Evolutionary conservation across 2,888 invertebrate species (phyloP).

Genomic region (Brachypterus glaber): DNA sequence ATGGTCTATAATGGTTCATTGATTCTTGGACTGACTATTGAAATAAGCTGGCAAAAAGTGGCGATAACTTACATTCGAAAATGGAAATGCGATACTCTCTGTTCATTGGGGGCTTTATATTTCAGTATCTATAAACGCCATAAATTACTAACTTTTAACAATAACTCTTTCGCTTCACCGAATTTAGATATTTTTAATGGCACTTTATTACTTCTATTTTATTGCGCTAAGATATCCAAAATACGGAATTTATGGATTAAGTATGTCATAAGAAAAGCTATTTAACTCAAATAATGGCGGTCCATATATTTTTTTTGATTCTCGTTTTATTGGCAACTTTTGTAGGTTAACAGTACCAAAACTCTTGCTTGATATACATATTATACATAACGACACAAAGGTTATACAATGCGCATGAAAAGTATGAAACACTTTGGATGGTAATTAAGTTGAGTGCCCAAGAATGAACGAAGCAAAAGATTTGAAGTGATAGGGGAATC

Average conservation of each 20-base stretch:
- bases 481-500: too few species aligned
- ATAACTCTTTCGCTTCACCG: slow-evolving; percentile 29
- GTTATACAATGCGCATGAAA: too few species aligned
- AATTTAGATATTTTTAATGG: slow-evolving; percentile 24
- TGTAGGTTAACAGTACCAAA: too few species aligned
- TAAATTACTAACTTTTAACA: slow-evolving; percentile 33
- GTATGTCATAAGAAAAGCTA: neutral
- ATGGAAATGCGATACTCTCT: slow-evolving; percentile 28
- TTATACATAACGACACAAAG: too few species aligned
- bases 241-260: neutral
- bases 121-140: slow-evolving; percentile 27
- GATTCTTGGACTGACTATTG: slow-evolving; percentile 35
- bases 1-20: slow-evolving; percentile 1
- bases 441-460: too few species aligned
- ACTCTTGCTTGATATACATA: too few species aligned
- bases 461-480: too few species aligned
- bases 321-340: too few species aligned
- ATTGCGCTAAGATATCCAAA: slow-evolving; percentile 16
- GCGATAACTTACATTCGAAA: slow-evolving; percentile 29
- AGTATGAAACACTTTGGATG: too few species aligned
- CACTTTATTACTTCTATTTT: slow-evolving; percentile 27
- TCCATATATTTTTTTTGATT: too few species aligned
- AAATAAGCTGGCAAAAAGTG: slow-evolving; percentile 35
- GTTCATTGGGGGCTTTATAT: slow-evolving; percentile 30
- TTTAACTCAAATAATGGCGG: too few species aligned